Percentiles rank a stretch among this genome's conserved stretches.
Evolutionary conservation across 2,888 invertebrate genomes (phyloP).

Genomic region (Glaucopsyche alexis): DNA sequence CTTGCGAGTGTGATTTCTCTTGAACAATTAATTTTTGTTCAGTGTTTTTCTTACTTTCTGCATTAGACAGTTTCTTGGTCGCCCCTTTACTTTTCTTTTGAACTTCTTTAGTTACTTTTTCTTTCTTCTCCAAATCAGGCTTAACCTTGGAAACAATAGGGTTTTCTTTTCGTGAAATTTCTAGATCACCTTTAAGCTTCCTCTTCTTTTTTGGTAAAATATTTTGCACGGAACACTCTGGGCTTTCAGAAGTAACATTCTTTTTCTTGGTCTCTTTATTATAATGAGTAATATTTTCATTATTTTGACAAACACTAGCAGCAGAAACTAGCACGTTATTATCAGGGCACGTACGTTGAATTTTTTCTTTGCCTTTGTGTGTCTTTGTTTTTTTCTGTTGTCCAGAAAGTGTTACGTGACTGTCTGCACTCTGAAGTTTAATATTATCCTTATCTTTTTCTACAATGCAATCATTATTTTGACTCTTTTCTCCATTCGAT

Average conservation of each 20-base stretch:
- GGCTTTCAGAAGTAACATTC: not conserved
- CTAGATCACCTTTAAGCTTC: not conserved
- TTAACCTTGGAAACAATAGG: not conserved
- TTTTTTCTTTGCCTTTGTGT: not conserved
- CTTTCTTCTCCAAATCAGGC: not conserved
- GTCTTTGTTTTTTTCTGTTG: not conserved
- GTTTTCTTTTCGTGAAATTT: not conserved
- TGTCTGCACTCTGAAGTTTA: not conserved
- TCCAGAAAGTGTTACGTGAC: not conserved
- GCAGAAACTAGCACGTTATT: not conserved
- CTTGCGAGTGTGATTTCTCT: not conserved
- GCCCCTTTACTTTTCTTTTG: slow-evolving; percentile 5
- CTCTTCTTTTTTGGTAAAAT: slow-evolving; percentile 11
- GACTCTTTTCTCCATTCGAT: not conserved
- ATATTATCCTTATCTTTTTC: not conserved
- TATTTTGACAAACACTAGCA: not conserved
- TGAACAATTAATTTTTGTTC: not conserved
- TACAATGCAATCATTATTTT: not conserved
- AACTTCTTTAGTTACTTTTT: not conserved
- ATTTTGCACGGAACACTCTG: not conserved
- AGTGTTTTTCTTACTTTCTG: not conserved
- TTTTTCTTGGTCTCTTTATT: not conserved
- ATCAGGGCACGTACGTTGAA: not conserved
- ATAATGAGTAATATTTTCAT: not conserved
- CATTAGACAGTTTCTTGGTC: not conserved